These are phyloP conservation scores for Thelaira solivaga DNA, from an alignment of 2,888 invertebrate genomes.

Conservation along the genomic window DNA sequence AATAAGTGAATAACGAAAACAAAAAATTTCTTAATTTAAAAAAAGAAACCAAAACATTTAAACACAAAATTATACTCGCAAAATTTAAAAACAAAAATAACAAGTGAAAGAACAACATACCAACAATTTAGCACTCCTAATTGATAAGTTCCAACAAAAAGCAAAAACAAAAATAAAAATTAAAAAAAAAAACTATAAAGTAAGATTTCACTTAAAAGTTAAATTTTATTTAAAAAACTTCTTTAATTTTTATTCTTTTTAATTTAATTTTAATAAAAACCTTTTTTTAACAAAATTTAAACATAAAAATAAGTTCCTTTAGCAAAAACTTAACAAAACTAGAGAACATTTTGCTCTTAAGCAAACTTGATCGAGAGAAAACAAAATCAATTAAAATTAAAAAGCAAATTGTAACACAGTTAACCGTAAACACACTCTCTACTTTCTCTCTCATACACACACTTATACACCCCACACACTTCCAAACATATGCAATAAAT, in stretches of 20 bases:
- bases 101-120: conserved; percentile 4
- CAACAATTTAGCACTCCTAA: conserved; percentile 44
- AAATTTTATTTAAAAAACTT: no score
- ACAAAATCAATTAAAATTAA: background rate
- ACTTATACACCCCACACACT: background rate
- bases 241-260: background rate
- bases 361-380: background rate
- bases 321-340: conserved; percentile 20
- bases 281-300: background rate
- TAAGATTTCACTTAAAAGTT: no score
- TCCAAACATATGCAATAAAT: conserved; percentile 28
- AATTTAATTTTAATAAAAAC: background rate
- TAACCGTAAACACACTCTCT: background rate
- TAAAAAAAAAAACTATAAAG: background rate
- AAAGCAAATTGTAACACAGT: background rate
- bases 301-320: conserved; percentile 48
- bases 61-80: conserved; percentile 44
- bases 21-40: background rate
- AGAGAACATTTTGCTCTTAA: background rate
- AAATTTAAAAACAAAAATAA: conserved; percentile 28
- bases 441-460: conserved; percentile 31
- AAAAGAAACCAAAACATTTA: background rate
- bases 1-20: conserved; percentile 3
- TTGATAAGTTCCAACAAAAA: conserved; percentile 27
- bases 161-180: conserved; percentile 8